A percentile compares a stretch with the other conserved stretches of the same genome.
Conservation (phyloP, 2,113 vertebrate genomes). For the human (Homo sapiens) region DNA sequence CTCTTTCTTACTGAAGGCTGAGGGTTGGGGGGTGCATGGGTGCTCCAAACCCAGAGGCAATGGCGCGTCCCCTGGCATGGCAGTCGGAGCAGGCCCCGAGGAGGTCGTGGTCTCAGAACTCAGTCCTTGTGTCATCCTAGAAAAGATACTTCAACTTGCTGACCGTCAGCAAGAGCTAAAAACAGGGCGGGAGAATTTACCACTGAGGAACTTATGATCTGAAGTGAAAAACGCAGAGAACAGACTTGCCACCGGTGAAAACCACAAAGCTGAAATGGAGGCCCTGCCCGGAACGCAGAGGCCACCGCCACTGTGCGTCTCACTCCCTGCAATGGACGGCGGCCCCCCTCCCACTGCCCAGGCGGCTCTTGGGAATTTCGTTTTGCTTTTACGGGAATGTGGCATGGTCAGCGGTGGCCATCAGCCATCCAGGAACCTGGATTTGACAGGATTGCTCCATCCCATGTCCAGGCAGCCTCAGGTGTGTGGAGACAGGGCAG, state of each 20-base stretch:
- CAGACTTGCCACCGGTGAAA: neutral
- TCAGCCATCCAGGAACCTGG: neutral
- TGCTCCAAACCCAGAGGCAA: neutral
- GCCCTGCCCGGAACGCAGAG: accelerated
- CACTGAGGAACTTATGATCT: neutral
- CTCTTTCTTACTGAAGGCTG: neutral
- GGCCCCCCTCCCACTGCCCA: neutral
- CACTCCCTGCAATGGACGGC: neutral
- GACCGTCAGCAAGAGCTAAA: neutral
- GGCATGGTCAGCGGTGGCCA: neutral
- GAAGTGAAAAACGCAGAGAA: neutral
- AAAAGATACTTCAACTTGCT: neutral
- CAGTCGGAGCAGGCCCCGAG: neutral
- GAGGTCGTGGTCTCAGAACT: neutral
- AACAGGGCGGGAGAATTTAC: neutral
- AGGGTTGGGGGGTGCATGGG: neutral
- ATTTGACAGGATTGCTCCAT: neutral
- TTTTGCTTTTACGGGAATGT: neutral
- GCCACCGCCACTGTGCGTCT: accelerated
- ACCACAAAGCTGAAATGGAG: neutral
- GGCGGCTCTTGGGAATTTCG: neutral
- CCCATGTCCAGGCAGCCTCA: no score
- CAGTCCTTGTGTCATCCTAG: neutral
- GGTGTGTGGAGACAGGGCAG: no score
- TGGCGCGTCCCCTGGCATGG: neutral